These are phyloP conservation scores for Leucozona laternaria DNA, from an alignment of 2,888 invertebrate species.

Conservation along the genomic window DNA sequence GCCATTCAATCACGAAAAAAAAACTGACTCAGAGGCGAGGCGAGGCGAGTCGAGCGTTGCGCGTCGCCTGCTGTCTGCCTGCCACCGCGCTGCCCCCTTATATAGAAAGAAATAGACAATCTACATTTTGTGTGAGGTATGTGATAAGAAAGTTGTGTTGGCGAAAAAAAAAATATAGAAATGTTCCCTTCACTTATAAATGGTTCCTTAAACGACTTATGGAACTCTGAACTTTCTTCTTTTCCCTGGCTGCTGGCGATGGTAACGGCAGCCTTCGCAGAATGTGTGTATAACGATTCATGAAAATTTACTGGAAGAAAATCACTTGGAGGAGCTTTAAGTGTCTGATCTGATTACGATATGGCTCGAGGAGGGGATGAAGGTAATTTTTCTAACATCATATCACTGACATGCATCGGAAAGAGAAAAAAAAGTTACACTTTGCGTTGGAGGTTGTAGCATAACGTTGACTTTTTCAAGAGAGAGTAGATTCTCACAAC, in stretches of 20 bases:
- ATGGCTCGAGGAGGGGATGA: constrained; percentile 1
- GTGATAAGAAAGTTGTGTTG: constrained; percentile 63
- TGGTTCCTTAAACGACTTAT: constrained; percentile 35
- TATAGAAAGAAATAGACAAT: constrained; percentile 11
- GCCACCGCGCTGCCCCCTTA: background rate
- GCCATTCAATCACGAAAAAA: constrained; percentile 64
- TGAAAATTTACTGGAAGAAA: constrained; percentile 26
- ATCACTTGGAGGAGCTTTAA: constrained; percentile 17
- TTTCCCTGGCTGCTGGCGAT: constrained; percentile 4
- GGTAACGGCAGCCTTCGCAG: background rate
- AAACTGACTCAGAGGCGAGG: constrained; percentile 14
- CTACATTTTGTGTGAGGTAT: constrained; percentile 30
- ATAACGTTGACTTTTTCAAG: constrained; percentile 28
- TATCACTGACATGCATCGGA: constrained; percentile 26
- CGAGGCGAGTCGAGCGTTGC: background rate
- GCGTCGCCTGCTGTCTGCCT: background rate
- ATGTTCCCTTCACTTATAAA: constrained; percentile 28
- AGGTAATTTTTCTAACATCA: constrained; percentile 50
- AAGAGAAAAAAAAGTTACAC: background rate
- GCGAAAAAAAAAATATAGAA: constrained; percentile 23
- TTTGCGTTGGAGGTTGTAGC: constrained; percentile 21
- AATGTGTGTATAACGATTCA: constrained; percentile 30
- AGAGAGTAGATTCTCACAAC: constrained; percentile 22
- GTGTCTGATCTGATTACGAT: constrained; percentile 59
- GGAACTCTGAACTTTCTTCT: constrained; percentile 22